Evolutionary conservation across 2,113 vertebrate genomes (phyloP).

Genomic region (Cacatua alba): DNA sequence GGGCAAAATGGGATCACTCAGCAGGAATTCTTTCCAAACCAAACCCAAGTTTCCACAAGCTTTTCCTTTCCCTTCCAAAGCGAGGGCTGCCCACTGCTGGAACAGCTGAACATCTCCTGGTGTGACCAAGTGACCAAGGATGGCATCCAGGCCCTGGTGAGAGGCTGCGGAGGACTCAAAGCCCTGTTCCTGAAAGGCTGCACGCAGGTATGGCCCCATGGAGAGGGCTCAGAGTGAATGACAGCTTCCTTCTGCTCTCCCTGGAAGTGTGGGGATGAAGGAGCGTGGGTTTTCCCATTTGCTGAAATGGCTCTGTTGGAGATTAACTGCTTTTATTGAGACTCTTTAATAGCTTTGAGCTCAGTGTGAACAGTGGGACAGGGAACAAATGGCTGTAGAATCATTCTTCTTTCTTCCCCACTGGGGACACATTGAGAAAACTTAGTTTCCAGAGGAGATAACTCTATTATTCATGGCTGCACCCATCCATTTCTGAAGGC

Average conservation of each 20-base stretch:
- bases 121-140: conserved; percentile 99
- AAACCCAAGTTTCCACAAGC: background rate
- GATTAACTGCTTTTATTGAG: background rate
- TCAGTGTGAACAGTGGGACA: background rate
- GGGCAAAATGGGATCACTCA: background rate
- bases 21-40: background rate
- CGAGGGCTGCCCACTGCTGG: conserved; percentile 95
- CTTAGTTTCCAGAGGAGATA: background rate
- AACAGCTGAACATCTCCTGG: conserved; percentile 98
- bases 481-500: background rate
- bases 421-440: background rate
- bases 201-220: conserved; percentile 84
- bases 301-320: background rate
- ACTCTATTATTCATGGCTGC: background rate
- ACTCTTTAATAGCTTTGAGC: background rate
- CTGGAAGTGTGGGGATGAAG: rapidly evolving
- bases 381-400: background rate
- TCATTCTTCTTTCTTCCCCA: background rate
- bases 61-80: conserved; percentile 72
- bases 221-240: rapidly evolving
- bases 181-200: conserved; percentile 96
- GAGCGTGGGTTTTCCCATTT: rapidly evolving
- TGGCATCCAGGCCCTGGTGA: conserved; percentile 94
- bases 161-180: conserved; percentile 90
- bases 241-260: background rate